Evolutionary conservation across 2,113 vertebrate species (phyloP), one percentile per base, ranked within the genome.

Genomic region (Serilophus lunatus): DNA sequence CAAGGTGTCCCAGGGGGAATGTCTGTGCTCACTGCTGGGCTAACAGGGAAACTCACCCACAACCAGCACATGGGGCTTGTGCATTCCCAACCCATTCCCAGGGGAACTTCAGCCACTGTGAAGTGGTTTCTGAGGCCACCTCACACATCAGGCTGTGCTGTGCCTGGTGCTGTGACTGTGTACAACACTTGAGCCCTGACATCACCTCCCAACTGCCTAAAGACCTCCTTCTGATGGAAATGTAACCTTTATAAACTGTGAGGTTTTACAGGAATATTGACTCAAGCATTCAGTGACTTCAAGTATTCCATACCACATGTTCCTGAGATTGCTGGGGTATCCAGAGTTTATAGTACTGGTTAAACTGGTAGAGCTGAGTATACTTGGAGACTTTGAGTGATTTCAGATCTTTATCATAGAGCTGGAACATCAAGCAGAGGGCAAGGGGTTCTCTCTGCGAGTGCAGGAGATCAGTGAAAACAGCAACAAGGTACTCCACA

Each of bases 401-500:
- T 16, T 95, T 83, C 4, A 99, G 95, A 80, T 98, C 98, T 93
- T 98, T 98, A 92, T 99, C 99, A 4, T 99, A 99, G 36, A 98
- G 98, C 93, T 98, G 98, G 70, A 99, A 97, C 91, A 98, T 97
- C 91, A 99, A 92, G 82, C 99, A 99, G 82, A 99, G 98, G 8
- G 99, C 98, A 4, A 99, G 97, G 0, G 99, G 99, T 63, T 99
- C 99, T 81, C 98, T 98, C 97, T 99, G 99, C 77, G 97, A 97
- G 96, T 99, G 99, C 18, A 99, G 98, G n/a, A 99, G 92, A 59
- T 99, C 99, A 2, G 97, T 98, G 35, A 99, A 98, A 61, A 99
- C 99, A 0, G 97, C 95, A 20, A 95, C 97, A 86, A 99, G 91
- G 71, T 99, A 99, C 1, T 97, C 96, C 75, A 97, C 42, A 0